Conservation (phyloP, 2,113 vertebrate species). For the Saccopteryx bilineata region DNA sequence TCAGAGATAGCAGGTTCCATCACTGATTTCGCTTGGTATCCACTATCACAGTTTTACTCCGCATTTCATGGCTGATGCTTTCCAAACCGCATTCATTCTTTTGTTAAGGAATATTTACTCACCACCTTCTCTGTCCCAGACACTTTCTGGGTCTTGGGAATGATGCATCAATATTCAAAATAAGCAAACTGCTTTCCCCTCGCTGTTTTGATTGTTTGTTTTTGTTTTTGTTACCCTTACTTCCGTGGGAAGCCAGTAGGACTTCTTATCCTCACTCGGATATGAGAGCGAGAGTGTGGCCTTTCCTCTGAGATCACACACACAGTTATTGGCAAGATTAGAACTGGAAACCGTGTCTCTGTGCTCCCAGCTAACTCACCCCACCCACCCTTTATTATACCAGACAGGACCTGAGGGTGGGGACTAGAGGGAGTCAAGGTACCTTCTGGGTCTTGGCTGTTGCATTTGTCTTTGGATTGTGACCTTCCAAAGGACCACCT, state of each 20-base stretch:
- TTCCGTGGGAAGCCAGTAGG: neutral
- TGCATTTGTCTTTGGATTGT: conserved; percentile 56
- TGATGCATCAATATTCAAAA: neutral
- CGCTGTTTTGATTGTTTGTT: neutral
- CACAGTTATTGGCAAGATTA: neutral
- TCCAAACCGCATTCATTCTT: neutral
- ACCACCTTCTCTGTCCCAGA: neutral
- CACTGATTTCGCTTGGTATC: neutral
- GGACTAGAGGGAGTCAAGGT: neutral
- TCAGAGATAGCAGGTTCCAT: neutral
- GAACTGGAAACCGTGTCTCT: neutral
- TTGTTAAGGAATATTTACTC: neutral
- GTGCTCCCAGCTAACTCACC: neutral
- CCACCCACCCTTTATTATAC: neutral
- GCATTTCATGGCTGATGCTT: neutral
- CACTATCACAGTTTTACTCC: neutral
- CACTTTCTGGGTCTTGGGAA: neutral
- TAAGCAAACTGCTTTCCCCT: neutral
- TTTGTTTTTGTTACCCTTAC: neutral
- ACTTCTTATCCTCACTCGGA: neutral
- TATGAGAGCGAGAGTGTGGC: neutral
- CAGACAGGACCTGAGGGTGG: neutral
- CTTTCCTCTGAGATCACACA: conserved; percentile 28
- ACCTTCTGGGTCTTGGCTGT: neutral
- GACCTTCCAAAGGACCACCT: neutral